These are phyloP conservation scores for Aphidius gifuensis DNA, from an alignment of 1,140 invertebrate genomes.

Conservation along the genomic window DNA sequence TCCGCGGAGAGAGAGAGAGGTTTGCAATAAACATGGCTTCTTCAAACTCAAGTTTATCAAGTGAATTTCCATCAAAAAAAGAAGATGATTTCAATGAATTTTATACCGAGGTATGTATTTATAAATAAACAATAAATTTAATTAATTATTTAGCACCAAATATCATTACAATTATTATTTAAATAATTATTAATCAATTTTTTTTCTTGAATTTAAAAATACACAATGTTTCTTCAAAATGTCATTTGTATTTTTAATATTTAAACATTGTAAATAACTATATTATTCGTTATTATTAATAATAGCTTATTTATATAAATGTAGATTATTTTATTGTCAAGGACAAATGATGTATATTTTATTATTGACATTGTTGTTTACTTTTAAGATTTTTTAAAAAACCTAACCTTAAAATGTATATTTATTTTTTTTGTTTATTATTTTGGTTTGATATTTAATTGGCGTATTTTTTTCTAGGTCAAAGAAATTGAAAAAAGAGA, in stretches of 20 bases:
- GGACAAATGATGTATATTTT: too few relatives aligned
- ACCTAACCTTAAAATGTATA: neutral
- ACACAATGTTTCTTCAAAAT: neutral
- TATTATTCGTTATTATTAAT: too few relatives aligned
- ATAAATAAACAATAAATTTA: constrained; percentile 12
- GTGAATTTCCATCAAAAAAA: constrained; percentile 50
- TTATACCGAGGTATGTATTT: constrained; percentile 61
- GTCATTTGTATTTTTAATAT: neutral
- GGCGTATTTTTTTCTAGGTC: constrained; percentile 62
- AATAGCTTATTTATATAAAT: too few relatives aligned
- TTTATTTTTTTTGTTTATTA: too few relatives aligned
- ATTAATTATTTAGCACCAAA: neutral
- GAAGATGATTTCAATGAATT: constrained; percentile 66
- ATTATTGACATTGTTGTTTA: neutral
- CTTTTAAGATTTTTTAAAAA: neutral
- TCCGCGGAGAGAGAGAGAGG: constrained; percentile 13
- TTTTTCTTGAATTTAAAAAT: neutral
- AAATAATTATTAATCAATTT: too few relatives aligned
- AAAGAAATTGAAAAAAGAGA: constrained; percentile 94
- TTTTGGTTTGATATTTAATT: constrained; percentile 12
- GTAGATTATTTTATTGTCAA: too few relatives aligned
- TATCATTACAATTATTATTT: too few relatives aligned
- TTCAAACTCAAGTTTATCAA: constrained; percentile 46
- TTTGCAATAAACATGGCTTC: constrained; percentile 47
- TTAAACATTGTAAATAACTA: neutral